These are phyloP conservation scores for Nemotelus nigrinus DNA, from an alignment of 2,888 invertebrate genomes.

Conservation along the genomic window DNA sequence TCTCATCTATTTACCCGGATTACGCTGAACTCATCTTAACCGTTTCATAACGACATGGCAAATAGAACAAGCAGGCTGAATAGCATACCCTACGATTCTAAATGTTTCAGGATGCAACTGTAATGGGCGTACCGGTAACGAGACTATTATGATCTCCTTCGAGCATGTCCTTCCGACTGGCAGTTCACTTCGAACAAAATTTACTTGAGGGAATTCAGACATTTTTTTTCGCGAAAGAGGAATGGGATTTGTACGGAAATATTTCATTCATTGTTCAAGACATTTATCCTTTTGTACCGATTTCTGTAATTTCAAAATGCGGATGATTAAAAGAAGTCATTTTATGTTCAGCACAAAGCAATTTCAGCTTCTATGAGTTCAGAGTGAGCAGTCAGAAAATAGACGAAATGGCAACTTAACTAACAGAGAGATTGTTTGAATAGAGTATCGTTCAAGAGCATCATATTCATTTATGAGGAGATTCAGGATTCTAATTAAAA, in stretches of 20 bases:
- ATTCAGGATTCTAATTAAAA: too few relatives aligned
- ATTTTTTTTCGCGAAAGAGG: not conserved
- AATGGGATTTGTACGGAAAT: constrained; percentile 12
- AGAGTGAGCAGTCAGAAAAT: too few relatives aligned
- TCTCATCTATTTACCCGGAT: not conserved
- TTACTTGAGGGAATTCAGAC: constrained; percentile 1
- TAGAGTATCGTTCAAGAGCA: too few relatives aligned
- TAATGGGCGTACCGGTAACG: constrained; percentile 10
- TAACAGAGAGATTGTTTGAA: too few relatives aligned
- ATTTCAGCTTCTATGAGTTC: too few relatives aligned
- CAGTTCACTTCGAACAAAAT: not conserved
- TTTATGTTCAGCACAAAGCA: not conserved
- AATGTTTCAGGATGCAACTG: constrained; percentile 6
- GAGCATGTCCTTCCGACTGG: not conserved
- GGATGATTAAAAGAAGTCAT: constrained; percentile 23
- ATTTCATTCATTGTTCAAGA: constrained; percentile 4
- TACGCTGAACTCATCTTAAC: constrained; percentile 1
- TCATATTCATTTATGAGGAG: too few relatives aligned
- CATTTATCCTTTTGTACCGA: constrained; percentile 8
- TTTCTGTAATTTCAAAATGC: constrained; percentile 28
- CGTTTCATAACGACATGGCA: constrained; percentile 1
- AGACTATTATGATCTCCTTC: not conserved
- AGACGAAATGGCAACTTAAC: too few relatives aligned
- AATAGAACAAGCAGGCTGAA: not conserved
- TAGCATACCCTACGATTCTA: not conserved